Evolutionary conservation across 2,888 invertebrate genomes (phyloP), one percentile per base, ranked within the genome.

Genomic region (Spialia ferax): DNA sequence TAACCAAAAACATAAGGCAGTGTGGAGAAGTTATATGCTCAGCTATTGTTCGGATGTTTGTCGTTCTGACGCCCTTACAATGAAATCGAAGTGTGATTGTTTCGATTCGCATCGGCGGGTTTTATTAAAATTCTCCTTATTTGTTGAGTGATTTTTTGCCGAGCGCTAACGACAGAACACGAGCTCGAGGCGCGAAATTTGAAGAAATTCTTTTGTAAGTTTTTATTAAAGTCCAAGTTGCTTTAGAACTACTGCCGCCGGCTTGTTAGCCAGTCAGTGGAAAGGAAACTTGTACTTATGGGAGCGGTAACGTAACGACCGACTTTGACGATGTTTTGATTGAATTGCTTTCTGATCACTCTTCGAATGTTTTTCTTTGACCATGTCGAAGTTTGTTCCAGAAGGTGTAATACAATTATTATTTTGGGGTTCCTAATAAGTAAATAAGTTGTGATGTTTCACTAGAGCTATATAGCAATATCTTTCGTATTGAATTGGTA

Each of bases 61-160:
- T 82, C 83, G 78, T 82, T 83, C 83, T 83, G 83, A 81, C 80
- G 74, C 32, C 77, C 73, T 76, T 79, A 82, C 83, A 83, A 84
- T 83, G 83, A 84, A 84, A 81, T 78, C 81, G 78, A 82, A 78
- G 79, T 76, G 81, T 87, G 83, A 84, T 81, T 81, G 86, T 88
- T 82, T 82, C 82, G 84, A 84, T 82, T 82, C 86, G 79, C 82
- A 80, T 84, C 84, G 79, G 74, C 76, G 78, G 76, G 77, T 87
- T 88, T 88, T 88, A 87, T 85, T 86, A 86, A 87, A 87, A 87
- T 86, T 85, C 85, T 80, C 80, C 82, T 83, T 86, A 81, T 81
- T 82, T 82, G 82, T 84, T 45, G 65, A 54, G 20, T 42, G 70
- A 65, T 67, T 72, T 69, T 71, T 71, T 69, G 63, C 55, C 48